A percentile compares a stretch with the other conserved stretches of the same genome.
Evolutionary conservation across 2,888 invertebrate species (phyloP).

Genomic region (Morpho deidamia): DNA sequence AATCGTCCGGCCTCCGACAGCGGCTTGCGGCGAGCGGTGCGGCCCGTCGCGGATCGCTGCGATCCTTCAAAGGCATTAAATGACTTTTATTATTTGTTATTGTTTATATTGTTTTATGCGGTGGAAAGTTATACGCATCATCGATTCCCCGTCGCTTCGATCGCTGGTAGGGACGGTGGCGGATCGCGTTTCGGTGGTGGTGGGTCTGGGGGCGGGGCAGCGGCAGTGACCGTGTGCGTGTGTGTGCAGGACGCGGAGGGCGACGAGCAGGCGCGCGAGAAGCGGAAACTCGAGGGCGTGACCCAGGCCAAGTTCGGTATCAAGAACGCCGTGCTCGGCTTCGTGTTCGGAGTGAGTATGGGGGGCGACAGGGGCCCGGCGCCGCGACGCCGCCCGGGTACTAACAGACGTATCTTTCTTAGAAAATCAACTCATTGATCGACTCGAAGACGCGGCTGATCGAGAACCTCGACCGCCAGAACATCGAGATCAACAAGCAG

Average conservation of each 20-base stretch:
- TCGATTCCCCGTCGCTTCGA: background rate
- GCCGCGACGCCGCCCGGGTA: background rate
- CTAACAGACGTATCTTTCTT: slow-evolving; percentile 39
- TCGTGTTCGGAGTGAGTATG: slow-evolving; percentile 88
- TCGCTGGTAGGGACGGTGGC: background rate
- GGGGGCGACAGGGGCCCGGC: background rate
- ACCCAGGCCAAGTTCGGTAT: slow-evolving; percentile 82
- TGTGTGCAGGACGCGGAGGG: slow-evolving; percentile 62
- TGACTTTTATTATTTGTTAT: too few species aligned
- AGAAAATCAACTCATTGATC: slow-evolving; percentile 91
- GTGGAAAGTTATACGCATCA: too few species aligned
- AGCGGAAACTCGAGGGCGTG: slow-evolving; percentile 84
- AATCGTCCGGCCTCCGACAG: background rate
- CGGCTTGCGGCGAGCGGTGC: background rate
- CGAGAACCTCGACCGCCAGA: slow-evolving; percentile 82
- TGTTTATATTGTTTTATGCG: too few species aligned
- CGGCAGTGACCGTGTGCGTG: slow-evolving; percentile 24
- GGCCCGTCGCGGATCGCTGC: too few species aligned
- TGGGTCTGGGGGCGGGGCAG: slow-evolving; percentile 16
- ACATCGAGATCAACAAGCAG: slow-evolving; percentile 86
- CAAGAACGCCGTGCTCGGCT: slow-evolving; percentile 88
- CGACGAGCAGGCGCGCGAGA: slow-evolving; percentile 80
- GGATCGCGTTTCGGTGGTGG: slow-evolving; percentile 13
- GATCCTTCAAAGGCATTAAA: too few species aligned
- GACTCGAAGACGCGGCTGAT: slow-evolving; percentile 88